Conservation (phyloP, 1,140 invertebrate species). For the Zaprionus camerounensis region DNA sequence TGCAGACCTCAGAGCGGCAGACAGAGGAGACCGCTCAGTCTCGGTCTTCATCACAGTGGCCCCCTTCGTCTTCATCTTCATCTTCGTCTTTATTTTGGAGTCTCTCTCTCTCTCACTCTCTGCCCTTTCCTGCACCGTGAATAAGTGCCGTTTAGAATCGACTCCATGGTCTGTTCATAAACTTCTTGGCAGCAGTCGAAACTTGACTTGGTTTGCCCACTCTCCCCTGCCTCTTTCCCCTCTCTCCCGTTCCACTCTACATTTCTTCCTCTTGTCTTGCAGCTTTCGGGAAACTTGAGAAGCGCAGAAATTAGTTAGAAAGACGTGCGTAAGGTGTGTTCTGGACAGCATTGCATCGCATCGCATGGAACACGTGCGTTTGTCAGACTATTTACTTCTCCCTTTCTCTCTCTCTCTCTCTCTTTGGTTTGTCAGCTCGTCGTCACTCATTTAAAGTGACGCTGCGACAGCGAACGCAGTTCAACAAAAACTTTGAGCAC, state of each 20-base stretch:
- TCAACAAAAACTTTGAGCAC: slow-evolving; percentile 42
- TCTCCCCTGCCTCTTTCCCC: not conserved
- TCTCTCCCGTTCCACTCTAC: not conserved
- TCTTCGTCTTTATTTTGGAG: not conserved
- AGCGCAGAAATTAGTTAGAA: slow-evolving; percentile 71
- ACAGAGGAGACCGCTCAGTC: slow-evolving; percentile 18
- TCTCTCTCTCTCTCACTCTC: not conserved
- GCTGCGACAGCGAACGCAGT: slow-evolving; percentile 26
- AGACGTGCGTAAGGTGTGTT: slow-evolving; percentile 76
- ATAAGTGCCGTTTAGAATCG: slow-evolving; percentile 69
- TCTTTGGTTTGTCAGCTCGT: slow-evolving; percentile 29
- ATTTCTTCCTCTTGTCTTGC: not conserved
- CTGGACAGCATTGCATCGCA: slow-evolving; percentile 48
- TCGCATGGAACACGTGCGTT: slow-evolving; percentile 33
- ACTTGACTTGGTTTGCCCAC: slow-evolving; percentile 13
- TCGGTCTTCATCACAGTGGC: not conserved
- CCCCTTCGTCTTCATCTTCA: not conserved
- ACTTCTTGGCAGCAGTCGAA: slow-evolving; percentile 61
- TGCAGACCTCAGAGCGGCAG: slow-evolving; percentile 1
- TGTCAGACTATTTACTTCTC: slow-evolving; percentile 30
- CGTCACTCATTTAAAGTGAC: slow-evolving; percentile 61
- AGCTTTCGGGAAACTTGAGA: slow-evolving; percentile 57
- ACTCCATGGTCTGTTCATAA: slow-evolving; percentile 43
- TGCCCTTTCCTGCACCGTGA: slow-evolving; percentile 30
- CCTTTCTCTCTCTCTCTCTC: slow-evolving; percentile 10